A percentile compares a stretch with the other conserved stretches of the same genome.
Conservation (phyloP, 2,888 invertebrate species). For the Chromoteleia sp. region DNA sequence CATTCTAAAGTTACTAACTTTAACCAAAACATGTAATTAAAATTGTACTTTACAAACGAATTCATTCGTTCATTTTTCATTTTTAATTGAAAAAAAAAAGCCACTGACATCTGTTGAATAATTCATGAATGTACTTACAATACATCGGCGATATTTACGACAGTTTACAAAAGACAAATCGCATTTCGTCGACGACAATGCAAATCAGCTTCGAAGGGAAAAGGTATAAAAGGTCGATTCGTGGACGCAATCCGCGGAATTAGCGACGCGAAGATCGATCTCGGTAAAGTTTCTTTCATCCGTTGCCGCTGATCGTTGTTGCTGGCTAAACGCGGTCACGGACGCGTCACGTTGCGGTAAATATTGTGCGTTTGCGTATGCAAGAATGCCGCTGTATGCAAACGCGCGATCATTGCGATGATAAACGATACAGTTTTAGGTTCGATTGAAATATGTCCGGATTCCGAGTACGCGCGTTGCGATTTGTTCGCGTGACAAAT, state of each 20-base stretch:
- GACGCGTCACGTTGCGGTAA: conserved; percentile 57
- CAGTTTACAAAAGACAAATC: background rate
- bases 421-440: conserved; percentile 65
- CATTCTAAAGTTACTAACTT: too few species aligned
- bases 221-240: background rate
- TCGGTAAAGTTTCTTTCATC: conserved; percentile 38
- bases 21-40: too few species aligned
- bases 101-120: background rate
- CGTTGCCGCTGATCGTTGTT: conserved; percentile 39
- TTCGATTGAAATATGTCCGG: conserved; percentile 59
- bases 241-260: conserved; percentile 11
- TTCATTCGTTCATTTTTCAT: background rate
- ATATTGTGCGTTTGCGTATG: conserved; percentile 59
- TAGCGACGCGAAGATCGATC: conserved; percentile 26
- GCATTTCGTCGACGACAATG: background rate
- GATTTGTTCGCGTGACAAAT: conserved; percentile 37
- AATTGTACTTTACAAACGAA: background rate
- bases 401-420: conserved; percentile 32
- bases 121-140: background rate
- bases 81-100: background rate
- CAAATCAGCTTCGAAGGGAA: background rate
- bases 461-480: conserved; percentile 15
- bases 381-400: conserved; percentile 59
- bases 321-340: conserved; percentile 56
- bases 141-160: conserved; percentile 16